Conservation (phyloP, 2,888 invertebrate genomes). For the Macaria notata region DNA sequence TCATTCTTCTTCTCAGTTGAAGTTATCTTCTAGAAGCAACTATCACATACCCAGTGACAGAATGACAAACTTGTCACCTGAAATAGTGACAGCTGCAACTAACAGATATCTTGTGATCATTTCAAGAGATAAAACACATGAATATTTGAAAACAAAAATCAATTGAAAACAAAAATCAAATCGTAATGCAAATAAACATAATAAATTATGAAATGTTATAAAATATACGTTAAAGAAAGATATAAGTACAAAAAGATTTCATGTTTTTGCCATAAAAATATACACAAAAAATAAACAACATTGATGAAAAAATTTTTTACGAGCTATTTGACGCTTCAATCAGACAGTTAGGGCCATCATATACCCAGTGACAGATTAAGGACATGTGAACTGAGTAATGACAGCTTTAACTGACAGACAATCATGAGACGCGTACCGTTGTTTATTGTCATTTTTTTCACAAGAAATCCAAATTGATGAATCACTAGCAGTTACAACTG, state of each 20-base stretch:
- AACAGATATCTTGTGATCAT: background rate
- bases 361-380: slow-evolving; percentile 26
- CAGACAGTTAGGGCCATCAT: slow-evolving; percentile 13
- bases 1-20: too few species aligned
- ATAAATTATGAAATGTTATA: too few species aligned
- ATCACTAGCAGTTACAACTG: slow-evolving; percentile 2
- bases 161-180: background rate
- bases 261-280: too few species aligned
- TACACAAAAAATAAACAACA: too few species aligned
- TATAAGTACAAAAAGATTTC: too few species aligned
- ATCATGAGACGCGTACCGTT: background rate
- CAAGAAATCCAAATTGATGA: background rate
- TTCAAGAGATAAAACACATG: background rate
- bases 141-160: background rate
- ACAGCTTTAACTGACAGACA: background rate
- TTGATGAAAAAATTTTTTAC: too few species aligned
- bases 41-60: slow-evolving; percentile 7
- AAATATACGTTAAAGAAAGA: too few species aligned
- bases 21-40: background rate
- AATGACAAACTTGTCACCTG: slow-evolving; percentile 3
- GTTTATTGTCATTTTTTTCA: too few species aligned
- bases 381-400: slow-evolving; percentile 18
- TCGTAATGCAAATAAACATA: too few species aligned
- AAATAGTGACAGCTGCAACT: slow-evolving; percentile 4
- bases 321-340: background rate